Evolutionary conservation across 2,113 vertebrate species (phyloP).

Genomic region (Catharus bicknelli): DNA sequence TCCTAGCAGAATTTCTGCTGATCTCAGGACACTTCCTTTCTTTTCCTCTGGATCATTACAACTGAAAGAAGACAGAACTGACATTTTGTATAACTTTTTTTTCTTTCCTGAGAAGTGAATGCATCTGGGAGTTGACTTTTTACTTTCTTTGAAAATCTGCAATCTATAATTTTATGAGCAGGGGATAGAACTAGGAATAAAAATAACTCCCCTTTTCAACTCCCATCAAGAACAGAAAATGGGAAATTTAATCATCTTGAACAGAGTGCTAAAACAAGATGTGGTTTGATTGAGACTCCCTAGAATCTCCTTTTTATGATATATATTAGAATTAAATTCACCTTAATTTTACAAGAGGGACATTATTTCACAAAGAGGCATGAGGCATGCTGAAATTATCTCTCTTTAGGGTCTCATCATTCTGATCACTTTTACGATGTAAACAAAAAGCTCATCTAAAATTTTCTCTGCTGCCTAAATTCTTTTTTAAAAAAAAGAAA

Average conservation of each 20-base stretch:
- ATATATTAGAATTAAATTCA: conserved; percentile 26
- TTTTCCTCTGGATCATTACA: neutral
- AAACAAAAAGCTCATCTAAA: conserved; percentile 19
- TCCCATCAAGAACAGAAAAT: conserved; percentile 40
- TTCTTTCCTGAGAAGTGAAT: neutral
- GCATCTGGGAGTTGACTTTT: neutral
- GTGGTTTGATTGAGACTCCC: conserved; percentile 21
- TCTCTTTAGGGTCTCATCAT: neutral
- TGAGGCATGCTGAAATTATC: conserved; percentile 7
- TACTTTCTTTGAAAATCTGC: conserved; percentile 22
- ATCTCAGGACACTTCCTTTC: neutral
- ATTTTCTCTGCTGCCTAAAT: neutral
- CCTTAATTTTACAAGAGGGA: conserved; percentile 27
- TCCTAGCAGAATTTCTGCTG: neutral
- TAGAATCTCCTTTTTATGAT: conserved; percentile 40
- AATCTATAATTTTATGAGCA: conserved; percentile 36
- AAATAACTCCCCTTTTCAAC: conserved; percentile 37
- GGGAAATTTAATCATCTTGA: conserved; percentile 56
- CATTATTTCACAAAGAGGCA: conserved; percentile 5
- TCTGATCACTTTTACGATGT: neutral
- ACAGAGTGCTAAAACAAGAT: conserved; percentile 29
- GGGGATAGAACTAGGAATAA: neutral
- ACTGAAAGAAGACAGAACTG: neutral
- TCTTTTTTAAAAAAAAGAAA: neutral
- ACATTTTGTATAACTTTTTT: neutral